Base-by-base conservation (phyloP, 1,140 invertebrate species). In the Apis dorsata region DNA sequence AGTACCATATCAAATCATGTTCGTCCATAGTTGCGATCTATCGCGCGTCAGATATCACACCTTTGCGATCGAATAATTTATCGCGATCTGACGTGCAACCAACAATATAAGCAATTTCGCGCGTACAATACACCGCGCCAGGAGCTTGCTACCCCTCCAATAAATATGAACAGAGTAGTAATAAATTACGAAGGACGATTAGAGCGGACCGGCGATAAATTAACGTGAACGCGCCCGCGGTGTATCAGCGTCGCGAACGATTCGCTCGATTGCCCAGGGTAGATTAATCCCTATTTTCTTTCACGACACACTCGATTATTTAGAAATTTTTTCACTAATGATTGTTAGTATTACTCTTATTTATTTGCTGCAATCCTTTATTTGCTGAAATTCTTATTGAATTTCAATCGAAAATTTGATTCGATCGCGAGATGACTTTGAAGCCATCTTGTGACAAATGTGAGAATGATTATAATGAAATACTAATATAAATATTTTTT, bases 151-250 rank as follows among this genome's bases (percentile, higher is more conserved):
- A n/a, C 19, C 71, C 70, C 57, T 19, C 78, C 83, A 69, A 81
- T 85, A 85, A 85, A 85, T 85, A 85, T 81, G 72, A 73, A 75
- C 69, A 81, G 79, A 85, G 66, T 85, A 76, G 83, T 81, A 76
- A 85, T 85, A 85, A 81, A 85, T 85, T 85, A 85, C 79, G 57
- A 70, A 71, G 72, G 59, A 85, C 83, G 83, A 85, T 85, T 85
- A 85, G 83, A 72, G 78, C 44, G 28, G 60, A 28, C 9, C 24
- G 72, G n/a, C 83, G 65, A 85, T 85, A 81, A 85, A 85, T 85
- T 85, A 81, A 70, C 83, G 63, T 66, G 65, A 57, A 81, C 72
- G 57, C 17, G 55, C 28, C 21, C 28, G 13, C 34, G 44, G 57
- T 74, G 55, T 84, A 84, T 79, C 65, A 71, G 65, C 51, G 49